Base-by-base conservation (phyloP, 2,113 vertebrate species). In the Solea senegalensis region DNA sequence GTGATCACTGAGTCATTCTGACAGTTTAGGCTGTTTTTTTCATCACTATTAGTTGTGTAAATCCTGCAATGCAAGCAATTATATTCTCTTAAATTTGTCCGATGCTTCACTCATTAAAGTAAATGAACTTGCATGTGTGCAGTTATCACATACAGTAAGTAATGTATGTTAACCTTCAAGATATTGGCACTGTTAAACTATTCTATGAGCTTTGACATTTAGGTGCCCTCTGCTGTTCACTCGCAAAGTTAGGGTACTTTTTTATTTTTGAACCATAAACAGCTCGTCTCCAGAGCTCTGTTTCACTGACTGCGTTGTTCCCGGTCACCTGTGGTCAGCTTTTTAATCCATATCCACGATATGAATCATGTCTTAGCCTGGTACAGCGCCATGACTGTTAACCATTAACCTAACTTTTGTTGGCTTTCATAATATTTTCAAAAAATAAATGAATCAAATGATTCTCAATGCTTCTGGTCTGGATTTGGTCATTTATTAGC, bases 381-480 rank as follows among this genome's bases (percentile, higher is more conserved):
- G 54, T 59, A 41, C 51, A 75, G 72, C 70, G 65, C 70, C 83
- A 69, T 78, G 81, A 84, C 81, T 87, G 86, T 86, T 85, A 78
- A 83, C 55, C 64, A 60, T 72, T 39, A 76, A 69, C 39, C 27
- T 75, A 65, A 66, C 64, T 34, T 65, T 52, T 63, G 28, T 69
- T 84, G 70, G 63, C 69, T 83, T 86, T 54, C 14, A 51, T 61
- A 72, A 40, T 48, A 74, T 81, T 88, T 84, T 21, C 21, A 21
- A 21, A 21, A 68, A 87, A 83, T 57, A 79, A 90, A 90, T 21
- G 21, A 34, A 34, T 34, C 86, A 88, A 89, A 89, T 52, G 45
- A 78, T 76, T 76, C 44, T 51, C 49, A 73, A 65, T 39, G 13
- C 27, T 55, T 57, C 3, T 1, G n/a, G 43, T 69, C 9, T 63